Conservation (phyloP, 2,797 vertebrate genomes). For the Octomys mimax region DNA sequence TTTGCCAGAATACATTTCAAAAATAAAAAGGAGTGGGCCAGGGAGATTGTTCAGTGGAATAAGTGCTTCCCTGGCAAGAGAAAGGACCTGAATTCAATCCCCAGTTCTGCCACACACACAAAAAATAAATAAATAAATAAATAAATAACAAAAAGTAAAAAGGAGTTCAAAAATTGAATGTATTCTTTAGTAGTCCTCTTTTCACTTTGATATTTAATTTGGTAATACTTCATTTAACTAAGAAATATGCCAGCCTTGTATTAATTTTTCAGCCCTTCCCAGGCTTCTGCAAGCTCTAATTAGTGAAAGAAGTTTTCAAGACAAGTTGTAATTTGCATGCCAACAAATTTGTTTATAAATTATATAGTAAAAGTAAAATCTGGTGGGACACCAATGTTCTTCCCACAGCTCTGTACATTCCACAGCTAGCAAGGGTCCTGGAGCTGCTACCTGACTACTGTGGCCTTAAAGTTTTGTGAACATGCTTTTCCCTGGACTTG, state of each 20-base stretch:
- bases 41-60: too few species aligned
- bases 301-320: conserved; percentile 63
- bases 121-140: too few species aligned
- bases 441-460: background rate
- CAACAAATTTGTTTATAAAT: conserved; percentile 80
- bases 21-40: background rate
- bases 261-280: conserved; percentile 74
- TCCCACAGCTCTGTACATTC: too few species aligned
- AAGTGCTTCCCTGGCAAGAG: too few species aligned
- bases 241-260: conserved; percentile 17
- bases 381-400: background rate
- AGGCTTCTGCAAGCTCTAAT: conserved; percentile 70
- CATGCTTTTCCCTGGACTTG: background rate
- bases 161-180: background rate
- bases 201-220: conserved; percentile 62
- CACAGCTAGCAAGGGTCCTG: accelerated
- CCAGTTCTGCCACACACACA: too few species aligned
- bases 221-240: conserved; percentile 58
- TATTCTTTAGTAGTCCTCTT: conserved; percentile 39
- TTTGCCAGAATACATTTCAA: background rate
- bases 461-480: background rate
- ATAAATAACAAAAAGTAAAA: too few species aligned
- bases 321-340: conserved; percentile 80
- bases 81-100: too few species aligned
- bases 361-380: conserved; percentile 60